Conservation (phyloP, 2,888 invertebrate species). For the Nephrotoma guestfalica region DNA sequence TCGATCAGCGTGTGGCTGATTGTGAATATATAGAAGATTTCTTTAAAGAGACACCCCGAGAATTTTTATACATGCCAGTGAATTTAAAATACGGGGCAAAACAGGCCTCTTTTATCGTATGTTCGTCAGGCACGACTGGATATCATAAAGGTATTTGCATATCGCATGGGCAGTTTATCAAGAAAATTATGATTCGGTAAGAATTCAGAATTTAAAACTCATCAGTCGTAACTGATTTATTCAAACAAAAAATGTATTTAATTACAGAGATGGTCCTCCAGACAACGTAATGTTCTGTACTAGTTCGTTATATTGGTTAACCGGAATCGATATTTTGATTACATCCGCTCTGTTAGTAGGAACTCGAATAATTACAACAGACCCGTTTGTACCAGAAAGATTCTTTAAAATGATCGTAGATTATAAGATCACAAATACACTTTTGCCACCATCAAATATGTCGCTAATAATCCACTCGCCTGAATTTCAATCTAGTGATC, state of each 20-base stretch:
- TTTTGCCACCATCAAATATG: background rate
- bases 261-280: background rate
- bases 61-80: background rate
- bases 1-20: slow-evolving; percentile 4
- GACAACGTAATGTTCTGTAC: background rate
- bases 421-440: background rate
- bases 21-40: background rate
- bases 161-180: background rate
- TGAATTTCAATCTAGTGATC: background rate
- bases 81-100: background rate
- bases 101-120: background rate
- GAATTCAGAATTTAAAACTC: no score
- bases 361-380: background rate
- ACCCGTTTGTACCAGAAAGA: background rate
- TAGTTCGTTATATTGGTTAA: background rate
- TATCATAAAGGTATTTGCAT: slow-evolving; percentile 5
- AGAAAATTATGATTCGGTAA: background rate
- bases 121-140: slow-evolving; percentile 7
- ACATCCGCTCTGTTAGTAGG: background rate
- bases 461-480: background rate
- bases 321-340: background rate
- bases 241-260: no score
- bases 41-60: background rate
- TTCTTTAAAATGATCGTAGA: background rate
- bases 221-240: no score